A percentile compares a stretch with the other conserved stretches of the same genome.
Conservation (phyloP, 1,140 invertebrate genomes). For the Euwallacea fornicatus region DNA sequence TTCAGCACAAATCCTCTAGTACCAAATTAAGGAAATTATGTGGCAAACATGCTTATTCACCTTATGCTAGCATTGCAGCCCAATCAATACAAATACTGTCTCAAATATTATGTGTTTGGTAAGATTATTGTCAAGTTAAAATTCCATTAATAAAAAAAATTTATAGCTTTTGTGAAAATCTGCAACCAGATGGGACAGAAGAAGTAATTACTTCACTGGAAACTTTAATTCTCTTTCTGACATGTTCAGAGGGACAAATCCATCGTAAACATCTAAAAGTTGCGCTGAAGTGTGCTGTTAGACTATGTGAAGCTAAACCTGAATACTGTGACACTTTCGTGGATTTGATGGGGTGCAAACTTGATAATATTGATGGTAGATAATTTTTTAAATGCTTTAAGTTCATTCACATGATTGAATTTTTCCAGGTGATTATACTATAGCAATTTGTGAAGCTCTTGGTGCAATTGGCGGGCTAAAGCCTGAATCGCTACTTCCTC, state of each 20-base stretch:
- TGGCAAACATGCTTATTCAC: conserved; percentile 61
- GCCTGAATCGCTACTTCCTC: conserved; percentile 60
- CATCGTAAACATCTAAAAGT: conserved; percentile 63
- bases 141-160: conserved; percentile 12
- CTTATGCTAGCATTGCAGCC: conserved; percentile 64
- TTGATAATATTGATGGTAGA: conserved; percentile 54
- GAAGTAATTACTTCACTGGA: conserved; percentile 68
- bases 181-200: conserved; percentile 63
- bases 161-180: conserved; percentile 68
- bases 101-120: conserved; percentile 64
- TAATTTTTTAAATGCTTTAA: neutral
- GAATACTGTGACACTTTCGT: conserved; percentile 65
- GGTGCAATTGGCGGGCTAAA: conserved; percentile 72
- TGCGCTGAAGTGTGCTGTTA: conserved; percentile 70
- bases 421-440: conserved; percentile 46
- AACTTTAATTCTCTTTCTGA: conserved; percentile 69
- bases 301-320: conserved; percentile 64
- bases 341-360: conserved; percentile 61
- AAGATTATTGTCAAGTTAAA: conserved; percentile 1
- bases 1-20: conserved; percentile 56
- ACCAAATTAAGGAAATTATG: conserved; percentile 60
- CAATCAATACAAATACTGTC: conserved; percentile 70
- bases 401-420: neutral
- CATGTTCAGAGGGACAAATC: conserved; percentile 54
- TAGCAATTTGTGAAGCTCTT: conserved; percentile 62